These are phyloP conservation scores for Timema podura DNA, from an alignment of 2,888 invertebrate species.

Conservation along the genomic window DNA sequence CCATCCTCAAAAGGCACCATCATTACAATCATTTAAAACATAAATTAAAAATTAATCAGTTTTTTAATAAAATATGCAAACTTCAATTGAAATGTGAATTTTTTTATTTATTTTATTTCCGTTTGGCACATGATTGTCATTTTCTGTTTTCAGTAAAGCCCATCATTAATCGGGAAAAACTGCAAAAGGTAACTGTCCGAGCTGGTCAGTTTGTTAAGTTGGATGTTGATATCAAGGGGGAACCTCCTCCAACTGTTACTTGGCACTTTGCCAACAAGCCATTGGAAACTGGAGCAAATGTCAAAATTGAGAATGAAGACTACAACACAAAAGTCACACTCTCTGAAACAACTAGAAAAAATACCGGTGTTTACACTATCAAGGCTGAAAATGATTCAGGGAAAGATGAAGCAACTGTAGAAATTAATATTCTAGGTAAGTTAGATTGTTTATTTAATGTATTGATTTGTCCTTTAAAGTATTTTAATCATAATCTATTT, in stretches of 20 bases:
- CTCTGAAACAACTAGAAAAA: conserved; percentile 73
- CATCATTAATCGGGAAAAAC: conserved; percentile 88
- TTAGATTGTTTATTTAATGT: conserved; percentile 16
- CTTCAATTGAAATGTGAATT: background rate
- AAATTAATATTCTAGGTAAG: conserved; percentile 77
- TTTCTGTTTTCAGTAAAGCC: conserved; percentile 73
- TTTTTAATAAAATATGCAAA: background rate
- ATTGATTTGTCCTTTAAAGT: background rate
- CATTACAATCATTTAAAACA: no score
- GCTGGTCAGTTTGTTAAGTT: conserved; percentile 87
- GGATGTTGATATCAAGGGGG: conserved; percentile 93
- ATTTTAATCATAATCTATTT: no score
- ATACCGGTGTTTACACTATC: conserved; percentile 87
- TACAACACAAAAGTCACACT: conserved; percentile 85
- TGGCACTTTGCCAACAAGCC: conserved; percentile 70
- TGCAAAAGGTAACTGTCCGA: conserved; percentile 81
- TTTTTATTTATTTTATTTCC: conserved; percentile 21
- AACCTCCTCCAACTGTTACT: conserved; percentile 88
- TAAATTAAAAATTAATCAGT: no score
- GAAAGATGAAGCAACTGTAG: conserved; percentile 88
- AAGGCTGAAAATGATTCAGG: conserved; percentile 92
- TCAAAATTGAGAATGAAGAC: conserved; percentile 84
- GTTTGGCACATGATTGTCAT: no score
- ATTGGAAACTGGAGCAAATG: conserved; percentile 61
- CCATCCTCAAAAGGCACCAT: no score